Evolutionary conservation across 1,140 invertebrate species (phyloP).

Genomic region (Drosophila asahinai): DNA sequence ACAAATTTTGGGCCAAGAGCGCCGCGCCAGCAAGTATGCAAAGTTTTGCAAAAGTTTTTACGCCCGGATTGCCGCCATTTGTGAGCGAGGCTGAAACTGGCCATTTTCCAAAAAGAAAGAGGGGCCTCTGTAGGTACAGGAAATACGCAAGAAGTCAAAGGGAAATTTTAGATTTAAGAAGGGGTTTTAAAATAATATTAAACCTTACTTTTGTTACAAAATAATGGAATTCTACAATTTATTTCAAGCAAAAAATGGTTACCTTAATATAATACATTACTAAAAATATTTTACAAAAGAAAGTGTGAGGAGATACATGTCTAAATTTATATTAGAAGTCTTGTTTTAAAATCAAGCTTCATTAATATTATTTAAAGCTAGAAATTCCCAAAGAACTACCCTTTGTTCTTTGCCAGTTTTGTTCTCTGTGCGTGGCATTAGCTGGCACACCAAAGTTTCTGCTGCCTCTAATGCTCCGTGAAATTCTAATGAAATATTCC

Average conservation of each 20-base stretch:
- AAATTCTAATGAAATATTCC: constrained; percentile 80
- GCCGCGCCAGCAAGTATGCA: constrained; percentile 69
- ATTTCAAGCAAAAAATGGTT: too few relatives aligned
- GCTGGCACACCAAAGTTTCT: constrained; percentile 30
- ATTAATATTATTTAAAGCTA: neutral
- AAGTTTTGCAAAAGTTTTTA: constrained; percentile 73
- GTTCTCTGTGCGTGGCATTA: constrained; percentile 6
- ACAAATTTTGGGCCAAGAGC: constrained; percentile 43
- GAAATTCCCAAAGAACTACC: neutral
- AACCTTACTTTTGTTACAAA: neutral
- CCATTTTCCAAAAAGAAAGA: constrained; percentile 14
- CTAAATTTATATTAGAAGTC: too few relatives aligned
- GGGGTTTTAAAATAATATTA: neutral
- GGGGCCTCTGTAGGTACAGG: neutral
- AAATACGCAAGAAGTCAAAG: neutral
- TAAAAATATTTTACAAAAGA: too few relatives aligned
- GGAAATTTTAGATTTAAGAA: neutral
- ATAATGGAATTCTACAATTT: too few relatives aligned
- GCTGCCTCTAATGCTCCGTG: constrained; percentile 70
- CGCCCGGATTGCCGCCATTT: constrained; percentile 52
- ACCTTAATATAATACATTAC: too few relatives aligned
- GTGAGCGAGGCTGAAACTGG: constrained; percentile 18
- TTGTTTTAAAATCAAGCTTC: neutral
- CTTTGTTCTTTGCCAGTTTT: neutral
- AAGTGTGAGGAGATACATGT: too few relatives aligned